Evolutionary conservation across 2,113 vertebrate genomes (phyloP).

Genomic region (Oenanthe melanoleuca): DNA sequence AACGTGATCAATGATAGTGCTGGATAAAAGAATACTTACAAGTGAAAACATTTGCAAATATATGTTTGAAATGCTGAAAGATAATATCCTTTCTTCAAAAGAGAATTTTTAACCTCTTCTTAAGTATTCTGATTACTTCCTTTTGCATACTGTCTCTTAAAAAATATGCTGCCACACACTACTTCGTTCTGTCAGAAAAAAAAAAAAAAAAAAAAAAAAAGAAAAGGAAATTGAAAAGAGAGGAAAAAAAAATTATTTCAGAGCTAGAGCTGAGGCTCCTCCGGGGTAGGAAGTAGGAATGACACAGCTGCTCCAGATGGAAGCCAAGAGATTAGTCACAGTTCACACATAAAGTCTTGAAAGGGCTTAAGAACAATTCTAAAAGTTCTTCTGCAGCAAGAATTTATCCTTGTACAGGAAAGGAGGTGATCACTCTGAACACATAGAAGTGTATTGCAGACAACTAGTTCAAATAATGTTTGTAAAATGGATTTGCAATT

Average conservation of each 20-base stretch:
- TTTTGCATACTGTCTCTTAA: background rate
- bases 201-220: background rate
- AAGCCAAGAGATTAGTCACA: background rate
- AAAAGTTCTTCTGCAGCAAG: background rate
- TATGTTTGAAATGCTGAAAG: background rate
- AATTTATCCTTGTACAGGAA: background rate
- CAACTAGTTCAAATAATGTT: background rate
- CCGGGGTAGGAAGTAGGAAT: background rate
- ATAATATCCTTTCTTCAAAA: background rate
- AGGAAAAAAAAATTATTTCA: background rate
- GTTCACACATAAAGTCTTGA: background rate
- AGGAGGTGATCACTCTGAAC: background rate
- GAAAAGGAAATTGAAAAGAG: background rate
- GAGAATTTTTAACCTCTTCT: background rate
- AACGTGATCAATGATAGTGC: background rate
- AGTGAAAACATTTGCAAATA: background rate
- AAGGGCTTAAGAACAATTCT: background rate
- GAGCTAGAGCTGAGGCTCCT: background rate
- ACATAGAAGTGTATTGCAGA: too few species aligned
- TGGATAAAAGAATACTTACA: background rate
- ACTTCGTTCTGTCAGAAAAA: background rate
- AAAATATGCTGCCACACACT: background rate
- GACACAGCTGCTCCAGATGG: background rate
- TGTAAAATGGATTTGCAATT: background rate
- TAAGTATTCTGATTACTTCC: background rate